These are phyloP conservation scores for Etheostoma nigrum DNA, from an alignment of 2,797 vertebrate species.

Conservation along the genomic window DNA sequence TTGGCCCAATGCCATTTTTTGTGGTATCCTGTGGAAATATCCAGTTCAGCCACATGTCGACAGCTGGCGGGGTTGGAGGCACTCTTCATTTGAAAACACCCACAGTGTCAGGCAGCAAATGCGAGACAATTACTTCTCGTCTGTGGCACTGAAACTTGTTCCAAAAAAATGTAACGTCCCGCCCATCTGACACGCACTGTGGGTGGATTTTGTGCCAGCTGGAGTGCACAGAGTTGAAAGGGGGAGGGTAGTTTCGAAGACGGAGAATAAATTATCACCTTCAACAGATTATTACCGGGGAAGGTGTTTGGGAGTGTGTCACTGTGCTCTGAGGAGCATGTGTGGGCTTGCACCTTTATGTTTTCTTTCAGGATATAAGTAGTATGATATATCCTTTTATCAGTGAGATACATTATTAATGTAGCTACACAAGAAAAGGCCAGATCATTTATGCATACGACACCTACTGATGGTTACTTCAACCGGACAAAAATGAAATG, in stretches of 20 bases:
- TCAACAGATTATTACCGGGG: slow-evolving; percentile 66
- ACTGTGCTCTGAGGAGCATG: slow-evolving; percentile 54
- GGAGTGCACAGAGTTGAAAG: slow-evolving; percentile 52
- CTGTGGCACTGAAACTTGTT: slow-evolving; percentile 62
- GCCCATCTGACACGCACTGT: slow-evolving; percentile 65
- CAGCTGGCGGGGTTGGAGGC: slow-evolving; percentile 64
- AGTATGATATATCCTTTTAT: slow-evolving; percentile 4
- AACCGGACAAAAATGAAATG: neutral
- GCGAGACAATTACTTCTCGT: slow-evolving; percentile 66
- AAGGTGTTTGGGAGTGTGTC: slow-evolving; percentile 69
- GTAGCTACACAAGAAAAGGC: neutral
- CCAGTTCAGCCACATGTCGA: slow-evolving; percentile 62
- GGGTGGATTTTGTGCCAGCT: slow-evolving; percentile 71
- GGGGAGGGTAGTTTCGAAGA: slow-evolving; percentile 46
- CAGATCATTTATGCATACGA: slow-evolving; percentile 7
- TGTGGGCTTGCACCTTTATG: slow-evolving; percentile 59
- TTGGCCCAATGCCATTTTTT: slow-evolving; percentile 51
- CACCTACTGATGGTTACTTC: slow-evolving; percentile 16
- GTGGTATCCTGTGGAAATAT: slow-evolving; percentile 57
- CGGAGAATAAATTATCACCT: slow-evolving; percentile 78
- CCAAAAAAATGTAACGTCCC: slow-evolving; percentile 55
- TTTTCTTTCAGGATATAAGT: slow-evolving; percentile 21
- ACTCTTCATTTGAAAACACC: slow-evolving; percentile 66
- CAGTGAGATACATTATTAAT: slow-evolving; percentile 13
- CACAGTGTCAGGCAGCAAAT: slow-evolving; percentile 62